Base-by-base conservation (phyloP, 2,888 invertebrate species). In the Ormyrus labotus region DNA sequence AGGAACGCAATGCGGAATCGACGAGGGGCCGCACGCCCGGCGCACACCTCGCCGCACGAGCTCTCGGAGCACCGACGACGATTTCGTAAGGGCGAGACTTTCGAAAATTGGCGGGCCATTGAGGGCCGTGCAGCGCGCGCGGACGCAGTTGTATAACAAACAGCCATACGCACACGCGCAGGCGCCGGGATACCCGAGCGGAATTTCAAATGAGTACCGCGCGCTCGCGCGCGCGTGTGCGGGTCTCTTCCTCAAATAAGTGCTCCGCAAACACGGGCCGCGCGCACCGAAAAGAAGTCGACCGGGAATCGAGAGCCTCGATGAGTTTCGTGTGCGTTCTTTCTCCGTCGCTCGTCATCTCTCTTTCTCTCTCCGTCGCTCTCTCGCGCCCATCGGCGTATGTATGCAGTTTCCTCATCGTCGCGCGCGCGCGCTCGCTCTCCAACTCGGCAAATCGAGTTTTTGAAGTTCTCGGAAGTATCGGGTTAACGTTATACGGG, bases 31-130 rank as follows among this genome's bases (percentile, higher is more conserved):
- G 13, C n/a, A 60, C 19, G 11, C 48, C 11, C 47, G 65, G 51
- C 51, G 65, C 65, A 51, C 47, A 45, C 68, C 45, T n/a, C 10
- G 61, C 5, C 5, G 9, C 61, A 34, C 45, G 45, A 11, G 61
- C 34, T 10, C 19, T 48, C 7, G 34, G 34, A 9, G 68, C 10
- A 2, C 9, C 19, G n/a, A 55, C n/a, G 10, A 7, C 67, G 67
- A 60, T 76, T 68, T 76, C 75, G 75, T 68, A 76, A 76, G 67
- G 68, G 68, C 53, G 64, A 19, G 19, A 68, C 75, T 76, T 76
- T 76, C 75, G 75, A 76, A 76, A 76, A 76, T 76, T 76, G 67
- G 67, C 75, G 75, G 60, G 67, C 34, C 74, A 19, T 19, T 1
- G 19, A 19, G 19, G 19, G 19, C 19, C 19, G 19, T 19, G 19